These are phyloP conservation scores for Imbricaverruca yamaguchii DNA, from an alignment of 2,888 invertebrate species.

Conservation along the genomic window DNA sequence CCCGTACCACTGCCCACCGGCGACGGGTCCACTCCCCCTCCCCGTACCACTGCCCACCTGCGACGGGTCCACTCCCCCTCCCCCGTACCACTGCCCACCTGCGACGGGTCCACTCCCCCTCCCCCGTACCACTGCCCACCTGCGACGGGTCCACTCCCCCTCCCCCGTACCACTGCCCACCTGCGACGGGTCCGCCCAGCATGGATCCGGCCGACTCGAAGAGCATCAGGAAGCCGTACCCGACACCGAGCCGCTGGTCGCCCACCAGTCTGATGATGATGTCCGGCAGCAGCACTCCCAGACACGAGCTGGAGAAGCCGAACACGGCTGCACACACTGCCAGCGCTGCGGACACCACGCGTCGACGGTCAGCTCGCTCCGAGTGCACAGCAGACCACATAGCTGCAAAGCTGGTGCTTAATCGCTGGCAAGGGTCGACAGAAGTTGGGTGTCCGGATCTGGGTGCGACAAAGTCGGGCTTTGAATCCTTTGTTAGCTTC, in stretches of 20 bases:
- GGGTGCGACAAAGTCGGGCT: not conserved
- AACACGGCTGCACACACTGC: constrained; percentile 1
- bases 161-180: not conserved
- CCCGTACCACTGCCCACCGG: too few relatives aligned
- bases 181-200: constrained; percentile 11
- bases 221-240: constrained; percentile 5
- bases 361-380: not conserved
- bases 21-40: too few relatives aligned
- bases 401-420: not conserved
- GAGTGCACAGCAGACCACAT: not conserved
- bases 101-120: too few relatives aligned
- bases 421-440: not conserved
- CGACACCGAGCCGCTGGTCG: not conserved
- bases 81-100: too few relatives aligned
- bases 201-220: constrained; percentile 18
- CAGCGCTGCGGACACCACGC: not conserved
- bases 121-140: too few relatives aligned
- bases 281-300: constrained; percentile 1
- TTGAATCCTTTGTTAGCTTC: not conserved
- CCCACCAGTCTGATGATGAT: constrained; percentile 19
- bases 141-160: too few relatives aligned
- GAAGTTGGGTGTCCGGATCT: not conserved
- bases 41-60: too few relatives aligned
- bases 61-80: too few relatives aligned
- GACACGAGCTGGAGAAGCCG: constrained; percentile 18